Base-by-base conservation (phyloP, 2,888 invertebrate genomes). In the Melinopterus prodromus region DNA sequence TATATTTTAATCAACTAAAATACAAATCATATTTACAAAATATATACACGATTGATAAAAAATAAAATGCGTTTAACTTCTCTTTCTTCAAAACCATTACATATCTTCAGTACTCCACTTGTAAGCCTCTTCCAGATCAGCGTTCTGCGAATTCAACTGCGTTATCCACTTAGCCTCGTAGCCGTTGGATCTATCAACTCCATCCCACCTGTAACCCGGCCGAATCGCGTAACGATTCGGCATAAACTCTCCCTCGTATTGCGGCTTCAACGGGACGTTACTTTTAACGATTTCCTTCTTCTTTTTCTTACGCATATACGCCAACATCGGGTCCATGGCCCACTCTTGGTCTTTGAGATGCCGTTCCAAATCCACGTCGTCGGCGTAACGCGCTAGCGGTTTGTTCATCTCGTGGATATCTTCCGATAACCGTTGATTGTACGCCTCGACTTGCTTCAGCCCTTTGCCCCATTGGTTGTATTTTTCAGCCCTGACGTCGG, bases 131-230 rank as follows among this genome's bases (percentile, higher is more conserved):
- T 97, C 96, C 84, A 95, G 93, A 0, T 92, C 88, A 0, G 98
- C 98, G 83, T 93, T 93, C 83, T 91, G 92, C 26, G 94, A 92
- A 88, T 94, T 97, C 83, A 93, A 92, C 12, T 92, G 91, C n/a
- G 94, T 93, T 87, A 98, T 97, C 92, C 94, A 95, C 86, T 95
- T 94, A 85, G 94, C 95, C 88, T 99, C 99, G 88, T 98, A 99
- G 0, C 99, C 99, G 89, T 95, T 99, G 6, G 98, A 98, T 26
- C 99, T 91, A 89, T 99, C 97, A 0, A 99, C 99, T 0, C 99
- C 99, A 88, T 99, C 99, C 99, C 99, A 99, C 14, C 98, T 92
- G 89, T 97, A 96, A 0, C 99, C 99, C 0, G 99, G 99, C 7
- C 92, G 90, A 78, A 99, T 96, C 81, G 94, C 94, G 90, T 95